These are phyloP conservation scores for Antechinus flavipes DNA, from an alignment of 2,113 vertebrate genomes.

Conservation along the genomic window DNA sequence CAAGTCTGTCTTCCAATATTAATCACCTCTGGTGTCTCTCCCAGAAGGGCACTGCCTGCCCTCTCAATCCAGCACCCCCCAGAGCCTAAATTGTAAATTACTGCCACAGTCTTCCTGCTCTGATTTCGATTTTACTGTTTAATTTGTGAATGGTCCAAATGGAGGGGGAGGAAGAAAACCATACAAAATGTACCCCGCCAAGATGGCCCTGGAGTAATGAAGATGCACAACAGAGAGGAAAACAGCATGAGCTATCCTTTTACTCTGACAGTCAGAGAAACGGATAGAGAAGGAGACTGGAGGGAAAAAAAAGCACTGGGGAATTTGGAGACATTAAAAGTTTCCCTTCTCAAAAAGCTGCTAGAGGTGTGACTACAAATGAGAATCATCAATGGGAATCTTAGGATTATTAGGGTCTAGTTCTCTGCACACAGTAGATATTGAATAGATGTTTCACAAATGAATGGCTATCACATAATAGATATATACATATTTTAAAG, in stretches of 20 bases:
- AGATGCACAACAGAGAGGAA: slow-evolving; percentile 54
- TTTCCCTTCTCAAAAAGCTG: background rate
- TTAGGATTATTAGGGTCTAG: background rate
- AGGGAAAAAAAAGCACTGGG: slow-evolving; percentile 25
- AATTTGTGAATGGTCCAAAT: slow-evolving; percentile 62
- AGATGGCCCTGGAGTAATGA: slow-evolving; percentile 62
- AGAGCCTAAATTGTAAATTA: slow-evolving; percentile 71
- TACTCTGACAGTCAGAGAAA: slow-evolving; percentile 64
- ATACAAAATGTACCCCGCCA: slow-evolving; percentile 19
- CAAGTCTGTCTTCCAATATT: slow-evolving; percentile 68
- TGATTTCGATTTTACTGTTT: slow-evolving; percentile 77
- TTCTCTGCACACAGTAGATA: background rate
- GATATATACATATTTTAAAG: background rate
- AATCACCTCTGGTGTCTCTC: slow-evolving; percentile 53
- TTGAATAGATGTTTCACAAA: background rate
- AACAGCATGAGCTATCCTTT: slow-evolving; percentile 64
- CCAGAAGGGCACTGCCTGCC: slow-evolving; percentile 58
- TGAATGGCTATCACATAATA: background rate
- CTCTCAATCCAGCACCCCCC: slow-evolving; percentile 63
- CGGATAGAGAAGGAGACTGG: slow-evolving; percentile 18
- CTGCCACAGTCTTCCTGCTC: slow-evolving; percentile 63
- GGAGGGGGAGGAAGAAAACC: background rate
- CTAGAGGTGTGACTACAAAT: background rate
- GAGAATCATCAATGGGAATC: background rate
- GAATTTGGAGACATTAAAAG: slow-evolving; percentile 43